Conservation (phyloP, 2,888 invertebrate genomes). For the Morpho helenor region DNA sequence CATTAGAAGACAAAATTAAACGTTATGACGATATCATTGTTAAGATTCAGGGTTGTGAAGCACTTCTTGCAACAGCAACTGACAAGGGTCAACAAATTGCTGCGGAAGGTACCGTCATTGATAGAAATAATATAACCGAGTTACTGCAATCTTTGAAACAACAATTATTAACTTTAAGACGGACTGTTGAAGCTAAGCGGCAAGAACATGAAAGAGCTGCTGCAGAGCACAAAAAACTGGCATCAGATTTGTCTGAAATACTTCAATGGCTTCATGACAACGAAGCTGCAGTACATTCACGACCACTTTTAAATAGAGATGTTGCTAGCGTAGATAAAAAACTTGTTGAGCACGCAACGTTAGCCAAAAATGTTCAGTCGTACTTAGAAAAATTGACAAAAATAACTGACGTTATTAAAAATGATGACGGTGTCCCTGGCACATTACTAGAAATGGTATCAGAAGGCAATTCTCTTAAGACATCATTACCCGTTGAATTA, state of each 20-base stretch:
- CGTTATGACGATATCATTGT: conserved; percentile 91
- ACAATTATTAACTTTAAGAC: conserved; percentile 87
- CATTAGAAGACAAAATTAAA: conserved; percentile 91
- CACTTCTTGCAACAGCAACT: conserved; percentile 89
- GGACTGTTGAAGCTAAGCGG: conserved; percentile 90
- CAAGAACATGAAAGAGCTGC: conserved; percentile 93
- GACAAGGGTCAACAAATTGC: conserved; percentile 97
- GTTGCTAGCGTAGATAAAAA: conserved; percentile 89
- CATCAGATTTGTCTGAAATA: conserved; percentile 89
- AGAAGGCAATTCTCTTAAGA: conserved; percentile 88
- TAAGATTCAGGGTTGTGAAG: conserved; percentile 95
- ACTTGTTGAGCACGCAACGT: conserved; percentile 85
- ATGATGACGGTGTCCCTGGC: conserved; percentile 89
- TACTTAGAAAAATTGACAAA: conserved; percentile 84
- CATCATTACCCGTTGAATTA: conserved; percentile 88
- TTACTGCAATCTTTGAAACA: conserved; percentile 92
- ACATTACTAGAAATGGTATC: conserved; percentile 90
- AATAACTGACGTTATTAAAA: conserved; percentile 84
- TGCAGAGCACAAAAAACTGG: conserved; percentile 92
- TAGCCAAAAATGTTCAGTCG: conserved; percentile 84
- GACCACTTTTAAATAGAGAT: conserved; percentile 89
- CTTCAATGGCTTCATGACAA: conserved; percentile 91
- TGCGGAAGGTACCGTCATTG: conserved; percentile 92
- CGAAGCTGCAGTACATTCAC: conserved; percentile 88
- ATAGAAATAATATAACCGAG: conserved; percentile 92